Evolutionary conservation across 2,797 vertebrate species (phyloP), one percentile per base, ranked within the genome.

Genomic region (Enteromius radiatus): DNA sequence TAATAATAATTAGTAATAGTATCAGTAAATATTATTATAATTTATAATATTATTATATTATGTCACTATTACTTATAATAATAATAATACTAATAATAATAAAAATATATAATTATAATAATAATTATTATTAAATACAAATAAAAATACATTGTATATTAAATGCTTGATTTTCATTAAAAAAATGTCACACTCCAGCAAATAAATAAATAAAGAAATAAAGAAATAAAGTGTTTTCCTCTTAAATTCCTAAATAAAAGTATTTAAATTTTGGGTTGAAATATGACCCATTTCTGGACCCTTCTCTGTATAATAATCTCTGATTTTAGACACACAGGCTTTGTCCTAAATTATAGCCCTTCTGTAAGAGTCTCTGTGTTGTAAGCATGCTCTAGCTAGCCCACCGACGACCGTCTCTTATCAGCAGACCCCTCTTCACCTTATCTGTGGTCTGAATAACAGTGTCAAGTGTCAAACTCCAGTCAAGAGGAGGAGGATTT

Each of bases 401-500:
- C 33, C 36, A 33, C 33, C 4, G 52, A 26, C 17, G 31, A 23
- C 21, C 21, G 14, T 45, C 12, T 78, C 12, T 36, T 49, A 52
- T 78, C 41, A 65, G 43, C 63, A 67, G 63, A n/a, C 21, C 5
- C 45, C 78, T 70, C 78, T 69, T 69, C 11, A 70, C 33, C 5
- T 52, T 59, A 59, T 70, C 78, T 69, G 17, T 43, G 65, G 7
- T 38, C n/a, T 67, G 45, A 78, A 38, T 52, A 63, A 54, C 1
- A 4, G 65, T 28, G 33, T 80, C 49, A 59, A 43, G 65, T 43
- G 78, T 80, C 52, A 41, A 59, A 54, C 78, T 43, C 31, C 47
- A 26, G 64, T 15, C n/a, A 79, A 52, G 15, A 49, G 19, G 26
- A 79, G 33, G 15, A 67, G 76, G 47, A 26, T 67, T 70, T 65